These are phyloP conservation scores for Schizopygopsis pylzovi DNA, from an alignment of 2,797 vertebrate species.

Conservation along the genomic window DNA sequence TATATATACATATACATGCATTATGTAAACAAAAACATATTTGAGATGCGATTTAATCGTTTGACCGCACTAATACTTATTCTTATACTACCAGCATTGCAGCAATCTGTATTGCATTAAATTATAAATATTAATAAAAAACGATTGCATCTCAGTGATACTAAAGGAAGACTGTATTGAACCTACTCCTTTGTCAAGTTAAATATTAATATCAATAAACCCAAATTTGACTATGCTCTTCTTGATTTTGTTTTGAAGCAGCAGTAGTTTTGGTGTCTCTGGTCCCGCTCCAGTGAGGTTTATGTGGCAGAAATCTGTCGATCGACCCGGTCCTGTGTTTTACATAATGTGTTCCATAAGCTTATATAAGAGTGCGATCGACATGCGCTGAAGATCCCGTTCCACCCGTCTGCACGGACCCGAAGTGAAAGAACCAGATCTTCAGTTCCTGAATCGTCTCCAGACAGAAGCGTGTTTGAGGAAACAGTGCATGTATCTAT, in stretches of 20 bases:
- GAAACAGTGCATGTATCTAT: not conserved
- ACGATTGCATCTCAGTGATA: too few species aligned
- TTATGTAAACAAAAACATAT: too few species aligned
- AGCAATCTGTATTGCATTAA: not conserved
- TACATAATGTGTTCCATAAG: constrained; percentile 22
- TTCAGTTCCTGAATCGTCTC: constrained; percentile 6
- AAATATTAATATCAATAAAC: not conserved
- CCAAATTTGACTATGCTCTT: not conserved
- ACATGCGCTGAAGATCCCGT: not conserved
- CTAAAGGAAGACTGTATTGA: too few species aligned
- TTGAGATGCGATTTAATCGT: too few species aligned
- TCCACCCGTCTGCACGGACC: not conserved
- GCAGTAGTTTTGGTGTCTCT: not conserved
- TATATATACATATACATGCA: too few species aligned
- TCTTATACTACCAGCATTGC: too few species aligned
- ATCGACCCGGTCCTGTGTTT: constrained; percentile 19
- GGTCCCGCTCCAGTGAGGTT: not conserved
- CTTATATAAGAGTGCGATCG: constrained; percentile 26
- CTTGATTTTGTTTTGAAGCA: not conserved
- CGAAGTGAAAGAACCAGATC: constrained; percentile 20
- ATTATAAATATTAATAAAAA: too few species aligned
- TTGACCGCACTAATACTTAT: too few species aligned
- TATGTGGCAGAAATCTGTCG: not conserved
- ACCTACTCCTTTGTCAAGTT: too few species aligned
- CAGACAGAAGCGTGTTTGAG: not conserved